These are phyloP conservation scores for Drosophila ogumai DNA, from an alignment of 1,140 invertebrate species.

Conservation along the genomic window DNA sequence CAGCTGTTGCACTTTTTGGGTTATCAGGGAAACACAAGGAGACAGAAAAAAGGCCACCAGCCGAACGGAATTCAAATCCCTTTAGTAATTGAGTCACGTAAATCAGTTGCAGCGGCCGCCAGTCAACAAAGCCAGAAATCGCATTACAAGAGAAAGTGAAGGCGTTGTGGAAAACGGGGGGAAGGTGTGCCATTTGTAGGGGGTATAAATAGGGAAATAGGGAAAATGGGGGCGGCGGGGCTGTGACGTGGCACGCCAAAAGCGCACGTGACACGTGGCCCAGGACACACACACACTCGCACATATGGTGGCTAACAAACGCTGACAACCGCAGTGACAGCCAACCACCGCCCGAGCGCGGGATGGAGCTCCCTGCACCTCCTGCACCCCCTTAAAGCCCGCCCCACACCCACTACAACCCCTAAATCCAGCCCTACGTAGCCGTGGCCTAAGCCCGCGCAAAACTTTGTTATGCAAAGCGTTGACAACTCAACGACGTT, in stretches of 20 bases:
- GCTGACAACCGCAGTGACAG: constrained; percentile 58
- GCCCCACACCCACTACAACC: neutral
- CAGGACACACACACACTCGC: constrained; percentile 3
- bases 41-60: constrained; percentile 9
- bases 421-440: neutral
- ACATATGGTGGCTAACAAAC: constrained; percentile 25
- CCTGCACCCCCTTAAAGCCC: neutral
- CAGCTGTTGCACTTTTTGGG: constrained; percentile 37
- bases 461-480: constrained; percentile 59
- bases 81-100: constrained; percentile 79
- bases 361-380: neutral
- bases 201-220: constrained; percentile 8
- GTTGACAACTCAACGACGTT: constrained; percentile 57
- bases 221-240: neutral
- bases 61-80: constrained; percentile 47
- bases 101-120: constrained; percentile 58
- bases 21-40: neutral
- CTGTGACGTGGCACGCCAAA: constrained; percentile 37
- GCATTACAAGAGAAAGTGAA: constrained; percentile 49
- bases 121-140: constrained; percentile 51
- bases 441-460: constrained; percentile 35
- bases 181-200: neutral
- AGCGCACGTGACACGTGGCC: constrained; percentile 42
- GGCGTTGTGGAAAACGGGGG: neutral
- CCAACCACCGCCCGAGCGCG: neutral